Evolutionary conservation across 2,113 vertebrate genomes (phyloP), one percentile per base, ranked within the genome.

Genomic region (Bombycilla garrulus): DNA sequence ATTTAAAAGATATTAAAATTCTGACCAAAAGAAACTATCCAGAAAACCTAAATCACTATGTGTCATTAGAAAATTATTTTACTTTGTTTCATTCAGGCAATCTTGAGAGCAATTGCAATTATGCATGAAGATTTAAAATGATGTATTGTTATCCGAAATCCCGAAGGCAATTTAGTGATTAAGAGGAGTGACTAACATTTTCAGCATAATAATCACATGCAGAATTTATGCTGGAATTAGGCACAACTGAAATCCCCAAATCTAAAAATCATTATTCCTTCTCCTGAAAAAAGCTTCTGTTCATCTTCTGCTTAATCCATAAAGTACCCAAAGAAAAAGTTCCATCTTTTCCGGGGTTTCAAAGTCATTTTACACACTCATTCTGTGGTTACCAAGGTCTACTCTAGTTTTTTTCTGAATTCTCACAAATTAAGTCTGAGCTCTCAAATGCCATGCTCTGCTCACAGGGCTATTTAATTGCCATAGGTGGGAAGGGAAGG

Each of bases 1-100:
- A 98, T 97, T 95, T 96, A 98, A 96, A 96, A 98, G 76, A 51
- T 51, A 97, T 96, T 97, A 97, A 84, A 94, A 96, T 97, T 92
- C 92, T 93, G 95, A 96, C 86, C 48, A 92, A 92, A 85, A 95
- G 67, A 97, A 95, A 96, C 81, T 90, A 96, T 69, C 62, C 93
- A 92, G 66, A 81, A 93, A 97, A 94, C 62, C 80, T 96, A 97
- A 66, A 95, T 57, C 74, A 91, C 78, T 92, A 81, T 15, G 79
- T 56, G 58, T 47, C 51, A 94, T 61, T 53, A 92, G 72, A 76
- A 94, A 72, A 76, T 65, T 62, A 72, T 70, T 87, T 90, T 57
- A 74, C 77, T 82, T 92, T 15, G 15, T 66, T 94, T 93, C 71
- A 87, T 79, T 80, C 70, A 61, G 58, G 51, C 51, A 78, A 83